These are phyloP conservation scores for Chamaea fasciata DNA, from an alignment of 2,113 vertebrate species.

Conservation along the genomic window DNA sequence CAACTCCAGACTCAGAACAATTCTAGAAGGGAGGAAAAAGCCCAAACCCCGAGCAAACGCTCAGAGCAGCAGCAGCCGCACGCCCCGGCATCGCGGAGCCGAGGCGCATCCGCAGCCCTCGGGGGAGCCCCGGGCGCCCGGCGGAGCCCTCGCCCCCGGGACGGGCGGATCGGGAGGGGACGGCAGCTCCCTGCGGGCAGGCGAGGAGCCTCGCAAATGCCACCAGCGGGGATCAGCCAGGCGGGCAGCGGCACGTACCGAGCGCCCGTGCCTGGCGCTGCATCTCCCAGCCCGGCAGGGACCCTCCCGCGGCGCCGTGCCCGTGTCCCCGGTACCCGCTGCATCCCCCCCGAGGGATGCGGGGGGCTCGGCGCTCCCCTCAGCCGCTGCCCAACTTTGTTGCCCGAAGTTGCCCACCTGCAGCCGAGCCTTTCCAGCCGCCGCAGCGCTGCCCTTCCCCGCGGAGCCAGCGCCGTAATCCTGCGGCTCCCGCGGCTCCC, in stretches of 20 bases:
- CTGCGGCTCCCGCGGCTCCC: not conserved
- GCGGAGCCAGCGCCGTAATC: not conserved
- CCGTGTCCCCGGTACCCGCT: not conserved
- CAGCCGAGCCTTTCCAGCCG: not conserved
- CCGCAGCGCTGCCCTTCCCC: not conserved
- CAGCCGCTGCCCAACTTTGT: not conserved
- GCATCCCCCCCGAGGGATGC: not conserved
- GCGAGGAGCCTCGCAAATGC: not conserved
- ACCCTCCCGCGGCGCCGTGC: too few species aligned
- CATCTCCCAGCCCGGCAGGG: not conserved
- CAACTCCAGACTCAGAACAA: not conserved
- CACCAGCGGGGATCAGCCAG: not conserved
- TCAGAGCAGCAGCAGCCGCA: not conserved
- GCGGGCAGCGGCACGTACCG: not conserved
- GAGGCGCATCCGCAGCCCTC: not conserved
- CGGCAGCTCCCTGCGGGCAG: not conserved
- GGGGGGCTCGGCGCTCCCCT: not conserved
- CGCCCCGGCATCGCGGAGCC: not conserved
- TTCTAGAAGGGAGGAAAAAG: rapidly evolving
- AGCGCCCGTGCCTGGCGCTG: not conserved
- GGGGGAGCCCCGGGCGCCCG: not conserved
- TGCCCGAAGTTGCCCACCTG: not conserved
- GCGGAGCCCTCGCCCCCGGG: not conserved
- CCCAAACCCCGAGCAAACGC: not conserved
- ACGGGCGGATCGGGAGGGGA: rapidly evolving